phyloP scores from a whole-genome alignment of 2,888 invertebrate genomes.

The Eledona agricola region DNA sequence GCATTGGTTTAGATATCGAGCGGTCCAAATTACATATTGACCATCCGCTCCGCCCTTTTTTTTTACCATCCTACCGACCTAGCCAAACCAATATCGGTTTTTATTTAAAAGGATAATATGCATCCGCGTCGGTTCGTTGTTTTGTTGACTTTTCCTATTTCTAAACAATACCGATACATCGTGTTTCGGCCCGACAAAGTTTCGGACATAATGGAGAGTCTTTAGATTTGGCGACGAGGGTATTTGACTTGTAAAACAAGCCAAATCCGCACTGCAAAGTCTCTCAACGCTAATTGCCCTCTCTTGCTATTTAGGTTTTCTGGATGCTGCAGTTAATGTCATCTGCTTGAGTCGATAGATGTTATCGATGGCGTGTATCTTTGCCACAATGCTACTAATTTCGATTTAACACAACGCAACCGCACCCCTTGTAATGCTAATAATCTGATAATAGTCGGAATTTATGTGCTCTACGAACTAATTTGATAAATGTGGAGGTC shows the following conservation, averaged over 20 bases:
- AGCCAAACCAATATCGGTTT: slow-evolving; percentile 15
- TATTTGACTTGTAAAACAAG: slow-evolving; percentile 29
- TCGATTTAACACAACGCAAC: slow-evolving; percentile 20
- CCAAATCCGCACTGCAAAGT: slow-evolving; percentile 18
- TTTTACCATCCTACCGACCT: too few species aligned
- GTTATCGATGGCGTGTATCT: slow-evolving; percentile 11
- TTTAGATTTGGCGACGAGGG: too few species aligned
- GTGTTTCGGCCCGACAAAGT: too few species aligned
- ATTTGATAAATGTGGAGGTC: slow-evolving; percentile 17
- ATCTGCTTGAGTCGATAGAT: slow-evolving; percentile 7
- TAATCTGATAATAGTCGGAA: slow-evolving; percentile 26
- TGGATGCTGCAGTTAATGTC: neutral
- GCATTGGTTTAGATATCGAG: slow-evolving; percentile 17
- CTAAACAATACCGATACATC: neutral
- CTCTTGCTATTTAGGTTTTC: slow-evolving; percentile 6
- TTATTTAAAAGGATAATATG: too few species aligned
- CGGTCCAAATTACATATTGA: slow-evolving; percentile 16
- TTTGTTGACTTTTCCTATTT: neutral
- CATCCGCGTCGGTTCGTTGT: too few species aligned
- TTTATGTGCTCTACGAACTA: slow-evolving; percentile 16
- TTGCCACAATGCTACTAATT: slow-evolving; percentile 19
- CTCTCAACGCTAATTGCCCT: slow-evolving; percentile 16
- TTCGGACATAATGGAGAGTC: too few species aligned
- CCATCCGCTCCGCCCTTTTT: too few species aligned
- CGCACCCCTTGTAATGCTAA: slow-evolving; percentile 10